Base-by-base conservation (phyloP, 2,888 invertebrate genomes). In the Tetheella fluctuosa region DNA sequence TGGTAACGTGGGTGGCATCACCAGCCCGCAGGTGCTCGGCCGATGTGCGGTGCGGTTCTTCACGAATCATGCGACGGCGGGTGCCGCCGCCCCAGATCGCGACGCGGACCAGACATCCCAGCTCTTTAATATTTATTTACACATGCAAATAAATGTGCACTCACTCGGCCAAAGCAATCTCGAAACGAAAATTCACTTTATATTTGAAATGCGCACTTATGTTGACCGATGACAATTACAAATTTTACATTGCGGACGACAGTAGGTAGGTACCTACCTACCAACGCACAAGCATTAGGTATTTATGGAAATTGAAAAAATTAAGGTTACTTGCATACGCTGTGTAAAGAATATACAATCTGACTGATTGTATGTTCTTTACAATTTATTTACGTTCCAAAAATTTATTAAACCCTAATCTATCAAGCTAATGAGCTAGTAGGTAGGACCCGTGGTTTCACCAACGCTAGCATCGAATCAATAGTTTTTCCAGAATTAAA, bases 121-220 rank as follows among this genome's bases (percentile, higher is more conserved):
- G n/a, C 76, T 77, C 72, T 79, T 82, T 77, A 73, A 85, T 85
- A 88, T 88, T 88, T 89, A 89, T 90, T 90, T 88, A 89, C 87
- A 83, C 84, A 87, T 88, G 85, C 83, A 84, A 86, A 88, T 85
- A 73, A 59, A 59, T 63, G 61, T 73, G 73, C 73, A 70, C 68
- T 64, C 71, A 76, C 62, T 64, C 67, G 65, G 64, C 64, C 67
- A 69, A 69, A 73, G 69, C 70, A 69, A 34, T 54, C 7, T 54
- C 15, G 1, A 28, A 20, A 37, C 37, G 13, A 23, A 48, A 34
- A 55, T 55, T 55, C 34, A 13, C 15, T 34, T 55, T 55, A 34
- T 23, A 55, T 34, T 30, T 30, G 20, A 54, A 54, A 20, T 4
- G 28, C 28, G 23, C n/a, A 54, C n/a, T 25, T 54, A 30, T 54